Conservation (phyloP, 1,140 invertebrate species). For the Batillaria attramentaria region DNA sequence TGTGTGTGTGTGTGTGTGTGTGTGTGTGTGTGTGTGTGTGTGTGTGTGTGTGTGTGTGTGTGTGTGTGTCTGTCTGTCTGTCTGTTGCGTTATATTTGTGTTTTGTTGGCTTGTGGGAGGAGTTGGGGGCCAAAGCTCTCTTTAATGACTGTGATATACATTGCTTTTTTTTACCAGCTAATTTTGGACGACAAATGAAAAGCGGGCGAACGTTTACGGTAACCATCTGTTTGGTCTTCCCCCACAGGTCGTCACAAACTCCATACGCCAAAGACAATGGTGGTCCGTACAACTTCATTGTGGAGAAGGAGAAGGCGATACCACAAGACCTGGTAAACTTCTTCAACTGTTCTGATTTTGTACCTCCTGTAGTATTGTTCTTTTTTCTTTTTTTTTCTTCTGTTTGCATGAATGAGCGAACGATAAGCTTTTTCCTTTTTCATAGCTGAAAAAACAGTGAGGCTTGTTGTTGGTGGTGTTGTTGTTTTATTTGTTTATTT, state of each 20-base stretch:
- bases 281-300: conserved; percentile 50
- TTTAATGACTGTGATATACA: background rate
- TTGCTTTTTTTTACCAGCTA: background rate
- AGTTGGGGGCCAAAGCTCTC: background rate
- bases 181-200: background rate
- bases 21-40: background rate
- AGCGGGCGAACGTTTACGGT: background rate
- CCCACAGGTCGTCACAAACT: conserved; percentile 47
- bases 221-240: background rate
- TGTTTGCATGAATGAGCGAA: no score
- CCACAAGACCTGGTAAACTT: conserved; percentile 42
- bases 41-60: background rate
- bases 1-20: no score
- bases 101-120: background rate
- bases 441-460: background rate
- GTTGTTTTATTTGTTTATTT: background rate
- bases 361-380: no score
- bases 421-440: no score
- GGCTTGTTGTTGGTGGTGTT: no score
- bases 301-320: conserved; percentile 30
- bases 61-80: background rate
- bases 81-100: background rate
- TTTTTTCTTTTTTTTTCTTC: no score
- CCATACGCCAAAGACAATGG: conserved; percentile 51
- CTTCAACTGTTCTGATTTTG: background rate